Conservation (phyloP, 2,888 invertebrate genomes). For the Hesperia comma region DNA sequence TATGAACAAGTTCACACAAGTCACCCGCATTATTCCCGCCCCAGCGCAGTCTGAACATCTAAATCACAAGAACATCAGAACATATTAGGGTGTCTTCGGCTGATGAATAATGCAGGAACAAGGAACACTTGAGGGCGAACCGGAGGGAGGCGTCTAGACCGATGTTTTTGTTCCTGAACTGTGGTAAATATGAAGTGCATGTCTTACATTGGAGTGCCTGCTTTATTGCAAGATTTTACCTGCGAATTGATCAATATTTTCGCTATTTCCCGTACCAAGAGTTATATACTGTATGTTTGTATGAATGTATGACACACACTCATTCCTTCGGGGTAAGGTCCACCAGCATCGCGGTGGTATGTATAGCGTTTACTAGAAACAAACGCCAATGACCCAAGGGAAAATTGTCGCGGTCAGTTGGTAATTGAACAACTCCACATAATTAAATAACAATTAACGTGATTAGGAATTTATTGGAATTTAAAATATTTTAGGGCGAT, state of each 20-base stretch:
- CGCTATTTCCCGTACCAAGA: not conserved
- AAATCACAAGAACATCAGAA: constrained; percentile 32
- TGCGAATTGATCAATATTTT: not conserved
- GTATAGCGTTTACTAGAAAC: no score
- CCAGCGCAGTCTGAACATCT: constrained; percentile 20
- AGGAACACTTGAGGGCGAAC: constrained; percentile 26
- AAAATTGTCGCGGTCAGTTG: no score
- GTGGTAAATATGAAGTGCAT: constrained; percentile 25
- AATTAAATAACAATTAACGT: no score
- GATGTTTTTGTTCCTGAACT: constrained; percentile 32
- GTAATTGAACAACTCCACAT: no score
- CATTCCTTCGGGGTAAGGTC: no score
- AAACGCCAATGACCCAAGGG: no score
- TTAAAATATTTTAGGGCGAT: no score
- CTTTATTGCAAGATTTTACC: not conserved
- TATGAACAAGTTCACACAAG: constrained; percentile 9
- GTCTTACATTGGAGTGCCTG: constrained; percentile 4
- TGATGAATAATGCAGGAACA: constrained; percentile 36
- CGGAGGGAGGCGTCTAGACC: constrained; percentile 36
- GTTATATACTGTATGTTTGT: no score
- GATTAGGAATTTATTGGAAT: no score
- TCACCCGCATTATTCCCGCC: not conserved
- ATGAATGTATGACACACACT: no score
- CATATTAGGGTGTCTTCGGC: constrained; percentile 34
- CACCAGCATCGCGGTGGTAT: no score